Base-by-base conservation (phyloP, 2,113 vertebrate species). In the Cichladusa arquata region DNA sequence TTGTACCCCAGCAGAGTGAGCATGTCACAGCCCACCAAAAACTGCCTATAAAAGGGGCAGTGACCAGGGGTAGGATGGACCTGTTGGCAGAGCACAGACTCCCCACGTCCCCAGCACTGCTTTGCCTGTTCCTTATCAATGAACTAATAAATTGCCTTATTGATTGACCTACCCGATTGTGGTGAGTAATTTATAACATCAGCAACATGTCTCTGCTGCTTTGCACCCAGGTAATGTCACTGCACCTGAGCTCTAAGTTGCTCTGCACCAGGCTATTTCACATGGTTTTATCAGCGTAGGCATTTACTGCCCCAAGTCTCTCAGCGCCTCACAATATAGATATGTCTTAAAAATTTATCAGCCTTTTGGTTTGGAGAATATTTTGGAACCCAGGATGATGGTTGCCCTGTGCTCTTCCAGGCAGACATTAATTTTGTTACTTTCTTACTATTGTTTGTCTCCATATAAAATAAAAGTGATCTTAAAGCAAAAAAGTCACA, bases 391-490 rank as follows among this genome's bases (percentile, higher is more conserved):
- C 64, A n/a, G 86, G 45, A 19, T 74, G 67, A n/a, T 48, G n/a
- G n/a, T 47, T 71, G 77, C 56, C 60, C 57, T 51, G 14, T 78
- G 44, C 48, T 87, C 65, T 64, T 89, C 74, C 72, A 76, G 65
- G 57, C 47, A 88, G 72, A 42, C 38, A 71, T 84, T 88, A 77
- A 77, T 94, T 96, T 95, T 88, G 56, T 83, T 96, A 96, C 76
- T 88, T 95, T 92, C 90, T 90, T 90, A 85, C 85, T 90, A 48
- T 81, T 76, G 22, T 85, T 90, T 85, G 72, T 82, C 85, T 85
- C 74, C 40, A 12, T 80, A 10, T 51, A 76, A 91, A 96, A 96
- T 96, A 96, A 96, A 96, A 91, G n/a, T 18, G 10, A 40, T 69
- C 53, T 91, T 76, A 57, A 95, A 92, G 12, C 14, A 24, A 66